Conservation (phyloP, 2,888 invertebrate species). For the Hypena proboscidalis region DNA sequence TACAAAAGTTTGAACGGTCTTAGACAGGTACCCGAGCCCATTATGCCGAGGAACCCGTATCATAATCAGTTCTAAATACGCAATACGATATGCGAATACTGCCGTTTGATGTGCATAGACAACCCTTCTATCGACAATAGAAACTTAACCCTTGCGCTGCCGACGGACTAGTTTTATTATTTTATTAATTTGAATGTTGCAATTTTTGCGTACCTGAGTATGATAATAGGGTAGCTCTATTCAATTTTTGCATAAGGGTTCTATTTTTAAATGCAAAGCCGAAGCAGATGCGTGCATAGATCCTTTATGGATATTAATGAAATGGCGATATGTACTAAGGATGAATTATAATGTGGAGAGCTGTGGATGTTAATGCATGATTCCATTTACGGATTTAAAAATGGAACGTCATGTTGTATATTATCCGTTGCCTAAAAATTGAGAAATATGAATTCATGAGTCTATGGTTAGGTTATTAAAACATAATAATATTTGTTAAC, state of each 20-base stretch:
- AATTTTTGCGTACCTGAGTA: slow-evolving; percentile 80
- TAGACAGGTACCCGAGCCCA: too few species aligned
- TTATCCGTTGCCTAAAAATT: too few species aligned
- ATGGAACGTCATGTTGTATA: too few species aligned
- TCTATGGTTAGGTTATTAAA: too few species aligned
- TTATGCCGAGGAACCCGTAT: slow-evolving; percentile 12
- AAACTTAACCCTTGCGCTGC: slow-evolving; percentile 71
- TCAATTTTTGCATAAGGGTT: slow-evolving; percentile 81
- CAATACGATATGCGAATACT: slow-evolving; percentile 32
- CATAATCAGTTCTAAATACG: slow-evolving; percentile 31
- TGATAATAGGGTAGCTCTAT: slow-evolving; percentile 71
- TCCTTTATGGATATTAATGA: slow-evolving; percentile 36
- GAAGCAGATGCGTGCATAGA: slow-evolving; percentile 50
- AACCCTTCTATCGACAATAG: slow-evolving; percentile 49
- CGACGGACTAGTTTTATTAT: slow-evolving; percentile 74
- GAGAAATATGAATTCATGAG: too few species aligned
- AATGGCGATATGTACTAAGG: slow-evolving; percentile 18
- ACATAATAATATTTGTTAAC: too few species aligned
- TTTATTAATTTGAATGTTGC: slow-evolving; percentile 84
- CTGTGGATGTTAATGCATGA: neutral
- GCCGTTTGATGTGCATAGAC: slow-evolving; percentile 36
- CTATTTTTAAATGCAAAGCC: slow-evolving; percentile 55
- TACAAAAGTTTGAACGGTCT: too few species aligned
- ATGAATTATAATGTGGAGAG: neutral
- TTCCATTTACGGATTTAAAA: too few species aligned